Evolutionary conservation across 2,888 invertebrate genomes (phyloP).

Genomic region (Phorcus lineatus): DNA sequence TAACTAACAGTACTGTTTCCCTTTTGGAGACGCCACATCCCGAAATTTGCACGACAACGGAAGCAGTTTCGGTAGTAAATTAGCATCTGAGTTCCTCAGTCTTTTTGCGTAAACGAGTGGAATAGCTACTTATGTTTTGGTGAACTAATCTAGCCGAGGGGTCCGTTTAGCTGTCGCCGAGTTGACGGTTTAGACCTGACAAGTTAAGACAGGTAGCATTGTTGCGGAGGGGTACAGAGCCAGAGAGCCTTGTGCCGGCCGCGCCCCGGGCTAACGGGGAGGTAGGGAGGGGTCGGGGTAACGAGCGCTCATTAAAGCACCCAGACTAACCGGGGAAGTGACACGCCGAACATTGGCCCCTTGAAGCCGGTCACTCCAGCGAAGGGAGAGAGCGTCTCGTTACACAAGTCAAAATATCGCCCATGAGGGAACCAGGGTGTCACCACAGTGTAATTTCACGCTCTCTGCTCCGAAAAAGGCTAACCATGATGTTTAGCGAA

Average conservation of each 20-base stretch:
- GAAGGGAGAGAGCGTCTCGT: not conserved
- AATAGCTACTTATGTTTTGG: slow-evolving; percentile 13
- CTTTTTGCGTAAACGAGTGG: slow-evolving; percentile 1
- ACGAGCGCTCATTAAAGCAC: slow-evolving; percentile 10
- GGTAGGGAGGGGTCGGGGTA: slow-evolving; percentile 3
- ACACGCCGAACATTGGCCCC: not conserved
- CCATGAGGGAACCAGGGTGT: not conserved
- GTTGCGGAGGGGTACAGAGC: not conserved
- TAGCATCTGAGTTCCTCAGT: not conserved
- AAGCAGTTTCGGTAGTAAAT: not conserved
- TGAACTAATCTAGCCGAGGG: slow-evolving; percentile 4
- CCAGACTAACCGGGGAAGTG: slow-evolving; percentile 1
- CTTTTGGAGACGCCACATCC: not conserved
- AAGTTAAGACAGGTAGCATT: not conserved
- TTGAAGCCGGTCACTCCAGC: not conserved
- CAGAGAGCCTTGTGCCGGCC: not conserved
- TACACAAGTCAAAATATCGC: slow-evolving; percentile 10
- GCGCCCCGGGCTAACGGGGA: not conserved
- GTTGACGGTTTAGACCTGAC: slow-evolving; percentile 1
- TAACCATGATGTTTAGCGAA: not conserved
- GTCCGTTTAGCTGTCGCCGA: slow-evolving; percentile 4
- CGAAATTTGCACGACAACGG: not conserved
- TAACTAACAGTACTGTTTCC: not conserved
- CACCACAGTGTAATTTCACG: slow-evolving; percentile 1
- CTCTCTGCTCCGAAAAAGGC: slow-evolving; percentile 1